A percentile compares a stretch with the other conserved stretches of the same genome.
Conservation (phyloP, 2,797 vertebrate genomes). For the Hippoglossus hippoglossus region DNA sequence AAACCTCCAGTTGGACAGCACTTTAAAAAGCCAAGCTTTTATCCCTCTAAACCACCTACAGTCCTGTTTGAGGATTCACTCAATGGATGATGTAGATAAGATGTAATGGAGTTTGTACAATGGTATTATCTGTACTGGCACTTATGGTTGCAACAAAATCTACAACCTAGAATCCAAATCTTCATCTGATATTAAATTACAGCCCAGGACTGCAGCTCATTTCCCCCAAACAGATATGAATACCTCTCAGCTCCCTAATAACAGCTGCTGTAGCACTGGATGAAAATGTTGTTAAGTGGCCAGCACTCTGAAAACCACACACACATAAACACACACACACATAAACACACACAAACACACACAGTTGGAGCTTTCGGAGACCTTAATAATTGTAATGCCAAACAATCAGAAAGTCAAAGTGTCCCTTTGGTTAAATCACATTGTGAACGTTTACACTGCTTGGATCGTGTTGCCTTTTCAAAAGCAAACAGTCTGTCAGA, state of each 20-base stretch:
- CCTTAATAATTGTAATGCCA: constrained; percentile 13
- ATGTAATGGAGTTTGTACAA: constrained; percentile 32
- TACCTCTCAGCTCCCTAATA: constrained; percentile 16
- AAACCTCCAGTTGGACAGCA: constrained; percentile 46
- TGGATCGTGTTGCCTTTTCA: constrained; percentile 26
- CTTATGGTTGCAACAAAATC: constrained; percentile 34
- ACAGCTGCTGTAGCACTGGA: constrained; percentile 20
- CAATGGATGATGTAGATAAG: constrained; percentile 24
- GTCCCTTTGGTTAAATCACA: constrained; percentile 25
- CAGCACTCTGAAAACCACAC: constrained; percentile 8
- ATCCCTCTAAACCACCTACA: constrained; percentile 34
- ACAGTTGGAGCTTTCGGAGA: constrained; percentile 11
- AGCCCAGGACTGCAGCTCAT: constrained; percentile 68
- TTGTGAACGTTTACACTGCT: constrained; percentile 41
- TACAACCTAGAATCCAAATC: constrained; percentile 36
- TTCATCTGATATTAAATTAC: constrained; percentile 17
- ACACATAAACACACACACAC: neutral
- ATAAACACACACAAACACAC: constrained; percentile 10
- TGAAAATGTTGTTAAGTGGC: constrained; percentile 19
- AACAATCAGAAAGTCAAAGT: constrained; percentile 15
- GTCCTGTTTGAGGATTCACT: constrained; percentile 37
- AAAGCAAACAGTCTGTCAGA: constrained; percentile 29
- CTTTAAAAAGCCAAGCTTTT: constrained; percentile 49
- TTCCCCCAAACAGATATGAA: constrained; percentile 28
- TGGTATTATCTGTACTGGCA: constrained; percentile 27